A percentile compares a stretch with the other conserved stretches of the same genome.
Conservation (phyloP, 2,888 invertebrate species). For the Volucella bombylans region DNA sequence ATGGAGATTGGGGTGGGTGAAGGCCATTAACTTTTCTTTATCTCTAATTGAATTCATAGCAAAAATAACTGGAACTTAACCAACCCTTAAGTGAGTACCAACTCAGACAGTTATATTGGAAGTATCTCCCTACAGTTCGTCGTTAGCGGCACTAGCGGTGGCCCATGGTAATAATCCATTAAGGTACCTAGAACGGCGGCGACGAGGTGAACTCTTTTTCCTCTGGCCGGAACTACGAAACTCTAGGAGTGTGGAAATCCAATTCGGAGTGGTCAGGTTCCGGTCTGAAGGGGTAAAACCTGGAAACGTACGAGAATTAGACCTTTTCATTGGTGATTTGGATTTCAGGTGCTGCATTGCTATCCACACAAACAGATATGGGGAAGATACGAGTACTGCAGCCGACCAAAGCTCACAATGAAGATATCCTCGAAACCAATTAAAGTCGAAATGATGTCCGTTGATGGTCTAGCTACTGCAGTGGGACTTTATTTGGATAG, state of each 20-base stretch:
- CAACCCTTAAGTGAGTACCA: conserved; percentile 39
- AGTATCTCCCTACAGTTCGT: background rate
- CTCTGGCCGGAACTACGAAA: conserved; percentile 16
- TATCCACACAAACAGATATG: background rate
- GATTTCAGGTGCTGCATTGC: conserved; percentile 39
- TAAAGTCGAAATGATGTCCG: conserved; percentile 56
- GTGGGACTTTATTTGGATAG: background rate
- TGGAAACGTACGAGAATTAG: conserved; percentile 40
- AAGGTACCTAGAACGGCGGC: conserved; percentile 20
- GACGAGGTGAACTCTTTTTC: conserved; percentile 17
- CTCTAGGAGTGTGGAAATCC: conserved; percentile 41
- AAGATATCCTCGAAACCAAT: conserved; percentile 59
- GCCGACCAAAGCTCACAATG: conserved; percentile 43
- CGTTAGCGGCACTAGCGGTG: background rate
- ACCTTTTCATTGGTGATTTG: conserved; percentile 60
- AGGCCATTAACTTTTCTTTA: conserved; percentile 64
- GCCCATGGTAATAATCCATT: conserved; percentile 52
- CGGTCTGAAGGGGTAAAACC: conserved; percentile 10
- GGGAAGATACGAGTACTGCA: background rate
- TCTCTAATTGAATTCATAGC: conserved; percentile 69
- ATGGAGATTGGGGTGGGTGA: background rate
- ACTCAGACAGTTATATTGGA: background rate
- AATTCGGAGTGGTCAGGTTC: conserved; percentile 27
- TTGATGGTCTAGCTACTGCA: conserved; percentile 15
- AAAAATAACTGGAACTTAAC: conserved; percentile 40